Evolutionary conservation across 1,140 invertebrate genomes (phyloP), one percentile per base, ranked within the genome.

Genomic region (Drosophila lacertosa): DNA sequence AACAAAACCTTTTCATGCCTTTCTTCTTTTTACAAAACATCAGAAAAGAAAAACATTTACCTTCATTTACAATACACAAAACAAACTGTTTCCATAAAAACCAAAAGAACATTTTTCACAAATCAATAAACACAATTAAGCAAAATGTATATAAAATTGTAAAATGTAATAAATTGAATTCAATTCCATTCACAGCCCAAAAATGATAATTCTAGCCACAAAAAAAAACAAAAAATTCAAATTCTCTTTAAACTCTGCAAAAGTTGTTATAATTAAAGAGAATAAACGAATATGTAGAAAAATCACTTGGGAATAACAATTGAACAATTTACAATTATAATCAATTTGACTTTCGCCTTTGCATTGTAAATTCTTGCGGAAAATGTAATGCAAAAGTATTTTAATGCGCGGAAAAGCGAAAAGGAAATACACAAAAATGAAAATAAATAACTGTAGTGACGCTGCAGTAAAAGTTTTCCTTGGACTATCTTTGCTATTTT

Each of bases 321-420:
- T 60, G 64, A 88, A 68, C 81, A 86, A 86, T 86, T 86, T 81
- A 77, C 81, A 86, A 86, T 88, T 86, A 88, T 81, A 86, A 86
- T 88, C 77, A 88, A 86, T 81, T 86, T 77, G 60, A 70, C 40
- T 45, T 47, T 57, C 40, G 16, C 37, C 22, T 77, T 74, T 77
- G 82, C 77, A 81, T 51, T 88, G 65, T 65, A 88, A 86, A 86
- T 86, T 77, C 69, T 88, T 81, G 62, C 73, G 51, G 16, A n/a
- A 57, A 79, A 84, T 86, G 73, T 77, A 77, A 84, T 45, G 62
- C 69, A 57, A 69, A 84, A 86, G 81, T 77, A 88, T 81, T 86
- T 86, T 77, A 70, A 88, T 68, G 82, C 70, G 47, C 55, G 15
- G 24, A 48, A 48, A 35, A 69, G 60, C 26, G 53, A 11, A 24